These are phyloP conservation scores for Crypturellus undulatus DNA, from an alignment of 2,113 vertebrate genomes.

Conservation along the genomic window DNA sequence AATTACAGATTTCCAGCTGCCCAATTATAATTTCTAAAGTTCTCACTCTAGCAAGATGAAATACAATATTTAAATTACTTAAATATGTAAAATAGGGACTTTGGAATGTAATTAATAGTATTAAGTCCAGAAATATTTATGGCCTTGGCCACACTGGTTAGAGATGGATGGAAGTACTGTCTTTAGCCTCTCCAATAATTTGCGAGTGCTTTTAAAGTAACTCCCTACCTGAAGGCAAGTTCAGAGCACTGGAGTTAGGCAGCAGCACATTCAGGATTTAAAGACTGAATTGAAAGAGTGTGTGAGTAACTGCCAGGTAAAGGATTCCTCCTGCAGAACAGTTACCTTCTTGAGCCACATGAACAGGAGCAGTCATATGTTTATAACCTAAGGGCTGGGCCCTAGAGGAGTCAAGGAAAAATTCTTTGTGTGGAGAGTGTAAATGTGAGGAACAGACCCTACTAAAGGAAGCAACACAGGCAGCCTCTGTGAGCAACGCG, in stretches of 20 bases:
- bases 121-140: conserved; percentile 31
- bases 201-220: not conserved
- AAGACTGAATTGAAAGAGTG: not conserved
- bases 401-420: conserved; percentile 16
- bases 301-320: not conserved
- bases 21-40: conserved; percentile 59
- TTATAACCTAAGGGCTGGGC: not conserved
- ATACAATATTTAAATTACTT: conserved; percentile 44
- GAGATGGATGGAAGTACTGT: not conserved
- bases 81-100: conserved; percentile 51
- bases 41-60: conserved; percentile 55
- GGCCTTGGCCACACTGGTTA: accelerated
- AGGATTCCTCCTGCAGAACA: not conserved
- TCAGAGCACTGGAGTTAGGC: not conserved
- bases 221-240: not conserved
- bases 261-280: not conserved
- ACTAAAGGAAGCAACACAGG: not conserved
- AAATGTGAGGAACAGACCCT: conserved; percentile 38
- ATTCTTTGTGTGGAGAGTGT: not conserved
- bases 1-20: conserved; percentile 51
- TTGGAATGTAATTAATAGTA: conserved; percentile 40
- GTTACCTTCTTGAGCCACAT: not conserved
- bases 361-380: not conserved
- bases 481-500: not conserved
- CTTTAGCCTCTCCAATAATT: not conserved